A percentile compares a stretch with the other conserved stretches of the same genome.
These are phyloP conservation scores for Parotia lawesii DNA, from an alignment of 2,113 vertebrate genomes.

Conservation along the genomic window DNA sequence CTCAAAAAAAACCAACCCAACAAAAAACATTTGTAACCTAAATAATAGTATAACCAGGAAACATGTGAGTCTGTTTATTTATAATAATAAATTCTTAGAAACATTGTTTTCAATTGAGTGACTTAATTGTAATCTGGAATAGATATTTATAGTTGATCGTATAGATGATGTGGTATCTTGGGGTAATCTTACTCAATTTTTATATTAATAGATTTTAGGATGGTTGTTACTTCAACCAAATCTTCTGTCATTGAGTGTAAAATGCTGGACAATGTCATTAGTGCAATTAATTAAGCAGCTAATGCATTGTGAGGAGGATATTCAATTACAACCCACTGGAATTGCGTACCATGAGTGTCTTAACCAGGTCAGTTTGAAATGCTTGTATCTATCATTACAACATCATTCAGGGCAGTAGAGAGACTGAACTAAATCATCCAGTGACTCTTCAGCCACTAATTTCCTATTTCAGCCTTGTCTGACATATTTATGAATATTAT, in stretches of 20 bases:
- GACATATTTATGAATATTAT: not conserved
- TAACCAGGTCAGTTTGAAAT: not conserved
- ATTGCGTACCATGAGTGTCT: not conserved
- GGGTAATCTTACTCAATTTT: not conserved
- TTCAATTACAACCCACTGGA: not conserved
- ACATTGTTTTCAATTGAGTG: not conserved
- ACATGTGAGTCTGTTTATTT: not conserved
- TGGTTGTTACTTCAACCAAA: not conserved
- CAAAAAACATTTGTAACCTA: not conserved
- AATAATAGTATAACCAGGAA: not conserved
- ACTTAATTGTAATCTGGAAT: not conserved
- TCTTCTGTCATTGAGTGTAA: not conserved
- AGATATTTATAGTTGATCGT: not conserved
- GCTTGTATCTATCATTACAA: not conserved
- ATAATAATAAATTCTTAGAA: not conserved
- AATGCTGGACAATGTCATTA: constrained; percentile 34
- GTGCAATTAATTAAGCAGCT: constrained; percentile 43
- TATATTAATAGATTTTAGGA: not conserved
- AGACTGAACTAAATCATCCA: not conserved
- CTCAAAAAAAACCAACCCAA: not conserved
- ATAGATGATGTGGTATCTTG: too few species aligned
- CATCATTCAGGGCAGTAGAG: not conserved
- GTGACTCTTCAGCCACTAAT: not conserved
- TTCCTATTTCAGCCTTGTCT: not conserved
- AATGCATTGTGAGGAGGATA: constrained; percentile 10